Conservation (phyloP, 2,888 invertebrate species). For the Pyrrhosoma nymphula region DNA sequence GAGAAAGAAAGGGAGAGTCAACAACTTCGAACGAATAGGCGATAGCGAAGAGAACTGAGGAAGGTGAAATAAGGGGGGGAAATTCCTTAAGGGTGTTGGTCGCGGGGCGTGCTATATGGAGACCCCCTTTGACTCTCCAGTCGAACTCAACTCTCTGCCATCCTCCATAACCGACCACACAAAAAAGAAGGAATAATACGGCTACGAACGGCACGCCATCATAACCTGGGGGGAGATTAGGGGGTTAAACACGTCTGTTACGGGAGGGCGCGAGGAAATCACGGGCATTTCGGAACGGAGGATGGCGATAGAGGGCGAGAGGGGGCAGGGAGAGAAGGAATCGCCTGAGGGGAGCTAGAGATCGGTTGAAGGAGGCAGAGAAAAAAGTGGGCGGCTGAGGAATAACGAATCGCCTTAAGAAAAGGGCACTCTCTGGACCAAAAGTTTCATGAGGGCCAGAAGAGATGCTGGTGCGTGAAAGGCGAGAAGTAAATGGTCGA, state of each 20-base stretch:
- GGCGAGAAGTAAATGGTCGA: background rate
- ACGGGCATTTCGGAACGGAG: constrained; percentile 38
- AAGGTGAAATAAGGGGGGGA: background rate
- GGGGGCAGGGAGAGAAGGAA: background rate
- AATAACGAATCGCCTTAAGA: constrained; percentile 57
- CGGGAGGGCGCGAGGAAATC: constrained; percentile 45
- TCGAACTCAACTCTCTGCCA: background rate
- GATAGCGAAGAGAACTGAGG: background rate
- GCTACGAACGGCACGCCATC: constrained; percentile 38
- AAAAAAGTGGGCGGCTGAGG: constrained; percentile 38
- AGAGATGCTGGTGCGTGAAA: background rate
- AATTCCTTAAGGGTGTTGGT: background rate
- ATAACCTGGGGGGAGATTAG: constrained; percentile 50
- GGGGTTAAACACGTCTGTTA: constrained; percentile 64
- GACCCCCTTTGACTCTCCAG: background rate
- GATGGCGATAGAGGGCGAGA: background rate
- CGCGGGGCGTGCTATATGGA: constrained; percentile 48
- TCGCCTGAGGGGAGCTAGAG: background rate
- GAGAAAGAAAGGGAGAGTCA: background rate
- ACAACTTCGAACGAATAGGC: background rate
- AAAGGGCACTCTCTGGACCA: constrained; percentile 17
- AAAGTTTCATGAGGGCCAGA: background rate
- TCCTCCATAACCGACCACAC: background rate
- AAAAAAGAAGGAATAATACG: constrained; percentile 32
- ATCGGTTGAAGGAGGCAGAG: constrained; percentile 2